A percentile compares a stretch with the other conserved stretches of the same genome.
These are phyloP conservation scores for Dasysyrphus tricinctus DNA, from an alignment of 2,888 invertebrate genomes.

Conservation along the genomic window DNA sequence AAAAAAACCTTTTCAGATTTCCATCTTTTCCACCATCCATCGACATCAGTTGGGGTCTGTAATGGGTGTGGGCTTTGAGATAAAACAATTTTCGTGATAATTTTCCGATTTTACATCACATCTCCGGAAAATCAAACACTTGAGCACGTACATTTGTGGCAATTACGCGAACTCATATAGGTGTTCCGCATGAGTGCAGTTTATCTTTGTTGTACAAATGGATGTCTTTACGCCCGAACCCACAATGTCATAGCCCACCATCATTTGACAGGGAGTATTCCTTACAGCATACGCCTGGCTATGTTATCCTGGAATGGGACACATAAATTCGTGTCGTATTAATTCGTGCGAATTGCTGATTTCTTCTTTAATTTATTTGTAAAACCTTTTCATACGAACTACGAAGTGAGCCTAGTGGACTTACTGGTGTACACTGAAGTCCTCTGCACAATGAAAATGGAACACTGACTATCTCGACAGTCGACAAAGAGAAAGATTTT, in stretches of 20 bases:
- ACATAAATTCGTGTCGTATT: neutral
- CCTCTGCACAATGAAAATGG: neutral
- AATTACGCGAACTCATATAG: conserved; percentile 77
- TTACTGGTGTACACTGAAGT: neutral
- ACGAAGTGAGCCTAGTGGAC: neutral
- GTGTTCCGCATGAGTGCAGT: conserved; percentile 62
- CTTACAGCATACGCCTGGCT: neutral
- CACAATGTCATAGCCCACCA: neutral
- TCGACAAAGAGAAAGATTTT: conserved; percentile 31
- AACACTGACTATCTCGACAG: neutral
- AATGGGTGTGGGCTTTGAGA: conserved; percentile 14
- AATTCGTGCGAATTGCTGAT: conserved; percentile 10
- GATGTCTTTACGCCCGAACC: neutral
- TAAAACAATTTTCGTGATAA: conserved; percentile 63
- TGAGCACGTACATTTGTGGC: conserved; percentile 78
- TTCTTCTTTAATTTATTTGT: conserved; percentile 11
- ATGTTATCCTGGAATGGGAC: neutral
- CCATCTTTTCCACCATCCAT: conserved; percentile 14
- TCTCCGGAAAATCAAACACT: conserved; percentile 74
- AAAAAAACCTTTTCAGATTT: neutral
- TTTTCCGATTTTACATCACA: conserved; percentile 65
- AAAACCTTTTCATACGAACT: neutral
- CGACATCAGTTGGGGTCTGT: neutral
- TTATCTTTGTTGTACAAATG: conserved; percentile 38
- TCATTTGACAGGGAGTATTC: conserved; percentile 16